Percentiles rank a stretch among this genome's conserved stretches.
These are phyloP conservation scores for Carassius carassius DNA, from an alignment of 2,113 vertebrate genomes.

Conservation along the genomic window DNA sequence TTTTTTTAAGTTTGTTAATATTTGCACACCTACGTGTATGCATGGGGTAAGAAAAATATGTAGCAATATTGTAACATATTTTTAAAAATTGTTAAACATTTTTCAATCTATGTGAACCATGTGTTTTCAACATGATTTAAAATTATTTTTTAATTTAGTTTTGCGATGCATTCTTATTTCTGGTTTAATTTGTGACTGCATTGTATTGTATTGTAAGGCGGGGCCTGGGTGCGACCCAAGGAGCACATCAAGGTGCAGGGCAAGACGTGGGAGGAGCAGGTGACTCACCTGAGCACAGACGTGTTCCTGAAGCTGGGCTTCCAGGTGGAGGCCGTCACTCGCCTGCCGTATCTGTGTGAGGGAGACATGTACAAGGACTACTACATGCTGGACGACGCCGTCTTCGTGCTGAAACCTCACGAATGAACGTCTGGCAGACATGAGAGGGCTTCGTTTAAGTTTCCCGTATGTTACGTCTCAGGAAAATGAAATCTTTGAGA, in stretches of 20 bases:
- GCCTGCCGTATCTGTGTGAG: conserved; percentile 95
- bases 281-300: conserved; percentile 83
- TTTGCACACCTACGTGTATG: no score
- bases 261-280: conserved; percentile 95
- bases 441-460: background rate
- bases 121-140: no score
- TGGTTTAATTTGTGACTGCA: background rate
- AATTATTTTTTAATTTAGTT: no score
- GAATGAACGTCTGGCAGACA: background rate
- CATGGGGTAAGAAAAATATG: no score
- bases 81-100: no score
- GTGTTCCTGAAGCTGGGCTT: conserved; percentile 88
- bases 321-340: conserved; percentile 90
- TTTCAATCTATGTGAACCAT: no score
- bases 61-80: no score
- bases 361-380: conserved; percentile 98
- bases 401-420: conserved; percentile 87
- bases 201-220: conserved; percentile 74
- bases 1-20: no score
- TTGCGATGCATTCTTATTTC: background rate
- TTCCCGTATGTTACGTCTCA: conserved; percentile 30
- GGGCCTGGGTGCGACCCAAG: conserved; percentile 92
- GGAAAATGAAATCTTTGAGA: background rate
- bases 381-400: conserved; percentile 93
- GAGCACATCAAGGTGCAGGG: conserved; percentile 86